Percentiles rank a stretch among this genome's conserved stretches.
These are phyloP conservation scores for Pyrrhia umbra DNA, from an alignment of 2,888 invertebrate species.

Conservation along the genomic window DNA sequence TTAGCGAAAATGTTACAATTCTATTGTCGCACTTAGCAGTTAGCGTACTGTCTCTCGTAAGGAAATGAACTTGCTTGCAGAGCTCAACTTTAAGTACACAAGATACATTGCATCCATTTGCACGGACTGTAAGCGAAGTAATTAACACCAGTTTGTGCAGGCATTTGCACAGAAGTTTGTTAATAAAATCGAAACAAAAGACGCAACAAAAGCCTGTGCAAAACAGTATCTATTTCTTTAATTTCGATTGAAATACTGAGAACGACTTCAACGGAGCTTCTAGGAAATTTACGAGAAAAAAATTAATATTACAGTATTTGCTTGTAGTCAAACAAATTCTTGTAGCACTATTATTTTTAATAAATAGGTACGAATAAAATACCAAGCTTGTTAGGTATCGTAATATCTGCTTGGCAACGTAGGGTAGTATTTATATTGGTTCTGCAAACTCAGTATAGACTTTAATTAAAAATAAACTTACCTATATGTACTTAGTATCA, in stretches of 20 bases:
- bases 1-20: conserved; percentile 7
- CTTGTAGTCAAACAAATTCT: background rate
- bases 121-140: conserved; percentile 19
- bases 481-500: too few relatives aligned
- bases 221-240: background rate
- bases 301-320: background rate
- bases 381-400: background rate
- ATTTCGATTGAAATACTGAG: background rate
- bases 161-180: conserved; percentile 6
- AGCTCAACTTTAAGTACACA: conserved; percentile 21
- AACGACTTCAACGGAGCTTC: conserved; percentile 4
- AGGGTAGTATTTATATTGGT: background rate
- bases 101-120: conserved; percentile 24
- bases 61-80: conserved; percentile 13
- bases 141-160: conserved; percentile 34
- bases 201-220: background rate
- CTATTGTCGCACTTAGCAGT: conserved; percentile 11
- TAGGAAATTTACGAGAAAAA: conserved; percentile 8
- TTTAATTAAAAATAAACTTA: background rate
- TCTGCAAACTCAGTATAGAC: background rate
- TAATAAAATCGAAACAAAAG: conserved; percentile 8
- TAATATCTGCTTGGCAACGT: background rate
- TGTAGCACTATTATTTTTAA: background rate
- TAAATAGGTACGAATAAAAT: background rate
- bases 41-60: conserved; percentile 3